Evolutionary conservation across 1,140 invertebrate species (phyloP), one percentile per base, ranked within the genome.

Genomic region (Proales similis): DNA sequence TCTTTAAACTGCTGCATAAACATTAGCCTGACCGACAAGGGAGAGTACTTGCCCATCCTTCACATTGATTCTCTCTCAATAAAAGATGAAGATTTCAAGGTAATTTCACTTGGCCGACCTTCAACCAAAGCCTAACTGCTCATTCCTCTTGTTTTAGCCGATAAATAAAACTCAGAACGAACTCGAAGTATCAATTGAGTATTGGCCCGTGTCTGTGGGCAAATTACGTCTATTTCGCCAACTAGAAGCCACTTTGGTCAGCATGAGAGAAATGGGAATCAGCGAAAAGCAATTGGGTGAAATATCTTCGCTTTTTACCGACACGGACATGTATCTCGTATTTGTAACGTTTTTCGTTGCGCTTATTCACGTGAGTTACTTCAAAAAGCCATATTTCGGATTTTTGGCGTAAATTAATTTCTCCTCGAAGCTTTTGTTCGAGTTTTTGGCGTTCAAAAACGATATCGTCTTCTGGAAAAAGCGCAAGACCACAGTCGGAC

Each of bases 401-500:
- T 4, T 63, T 12, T 46, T 51, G 27, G 11, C 17, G 19, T 39
- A 19, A 66, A 20, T 71, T 64, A 49, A 48, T 70, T 66, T 65
- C 64, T 60, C 66, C 64, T 82, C 83, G 45, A 76, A 94, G 90
- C 72, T 96, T 48, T 77, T 96, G 7, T 91, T 98, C 72, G 93
- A 98, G 72, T 90, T 96, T 69, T 76, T 98, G 43, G 90, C 93
- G 2, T 95, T 98, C 69, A 97, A 96, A 81, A 96, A 94, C 76
- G 93, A 98, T 68, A 87, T 98, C 3, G 83, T 81, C 65, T 98
- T 95, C 73, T 98, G 94, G 93, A 82, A 83, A 61, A 80, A 82
- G 11, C 83, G 86, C 67, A 82, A 82, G 30, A 85, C 84, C 1
- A 85, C 94, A 74, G 87, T 84, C 27, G 94, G 93, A 1, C 71